Base-by-base conservation (phyloP, 2,888 invertebrate species). In the Matsumyia berberina region DNA sequence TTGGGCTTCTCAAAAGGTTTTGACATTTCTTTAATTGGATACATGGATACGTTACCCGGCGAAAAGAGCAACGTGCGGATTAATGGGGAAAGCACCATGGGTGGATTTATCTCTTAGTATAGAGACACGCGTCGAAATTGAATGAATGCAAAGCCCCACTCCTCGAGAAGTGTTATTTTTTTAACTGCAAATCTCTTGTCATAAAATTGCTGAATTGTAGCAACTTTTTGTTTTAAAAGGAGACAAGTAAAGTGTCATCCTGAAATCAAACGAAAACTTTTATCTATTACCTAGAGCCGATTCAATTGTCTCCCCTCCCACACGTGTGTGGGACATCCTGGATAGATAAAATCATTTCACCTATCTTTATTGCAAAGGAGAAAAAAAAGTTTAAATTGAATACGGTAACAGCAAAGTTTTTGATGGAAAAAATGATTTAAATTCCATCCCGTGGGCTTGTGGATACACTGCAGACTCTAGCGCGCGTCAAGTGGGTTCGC, bases 1-100 rank as follows among this genome's bases (percentile, higher is more conserved):
- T 79, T 79, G 55, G 83, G 83, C 11, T 74, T 83, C 70, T 55
- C 44, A 74, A 79, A 64, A 60, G 78, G 53, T 66, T 73, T 73
- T 73, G 66, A 77, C 44, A 72, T 67, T 57, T 39, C 73, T 79
- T 79, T 62, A 74, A 24, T 24, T 24, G 24, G 24, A 24, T 24
- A 24, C 24, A 79, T 79, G 79, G 73, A 73, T 83, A 78, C 70
- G 67, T 79, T 73, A 66, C 66, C 60, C 62, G 12, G 15, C 24
- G 58, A 66, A 64, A 62, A 24, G 19, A 77, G 11, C 55, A 37
- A 46, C 46, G 37, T 66, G 31, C 31, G 74, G 66, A 74, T 74
- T 55, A 66, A 55, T n/a, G 44, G 57, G 66, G 64, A 66, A 46
- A 35, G n/a, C n/a, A n/a, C n/a, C 8, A 44, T 7, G 19, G 11